Evolutionary conservation across 2,888 invertebrate species (phyloP), one percentile per base, ranked within the genome.

Genomic region (Caradrina clavipalpis): DNA sequence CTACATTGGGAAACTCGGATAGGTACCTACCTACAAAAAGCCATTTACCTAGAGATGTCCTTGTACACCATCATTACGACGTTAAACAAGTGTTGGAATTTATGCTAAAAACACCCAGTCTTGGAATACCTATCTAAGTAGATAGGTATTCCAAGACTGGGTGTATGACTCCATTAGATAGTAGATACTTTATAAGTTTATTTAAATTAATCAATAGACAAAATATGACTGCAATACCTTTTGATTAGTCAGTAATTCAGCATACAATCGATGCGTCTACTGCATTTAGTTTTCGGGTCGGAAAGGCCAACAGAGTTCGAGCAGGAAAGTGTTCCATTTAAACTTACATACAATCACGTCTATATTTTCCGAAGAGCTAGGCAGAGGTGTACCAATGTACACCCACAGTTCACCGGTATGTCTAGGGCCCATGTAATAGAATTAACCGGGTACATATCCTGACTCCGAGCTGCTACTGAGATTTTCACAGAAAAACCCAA

Each of bases 31-130:
- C 17, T 45, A 45, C 45, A 66, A 66, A 66, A 80, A 53, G 58
- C 61, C 53, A 69, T 67, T 86, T 81, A 73, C 72, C 66, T 75
- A 64, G 59, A 65, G 50, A 67, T 54, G 73, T 83, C 86, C 80
- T 83, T 85, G 85, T 61, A 31, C 47, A 53, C 64, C 51, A 69
- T 73, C 69, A 76, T 80, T 82, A 72, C 62, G 63, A 45, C 47
- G 45, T 57, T 35, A 63, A 80, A 60, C 49, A 61, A 42, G 58
- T 68, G 51, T 69, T 50, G 56, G 49, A 73, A 69, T 78, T 66
- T 66, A 61, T 39, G 39, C 53, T 51, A 51, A 67, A 80, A 70
- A 63, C 51, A 21, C 61, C 50, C 10, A 59, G 42, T 59, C 17
- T 39, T 60, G 22, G 17, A 8, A 17, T 42, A 42, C 17, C 39